Base-by-base conservation (phyloP, 2,888 invertebrate genomes). In the Mesochorus sp. region DNA sequence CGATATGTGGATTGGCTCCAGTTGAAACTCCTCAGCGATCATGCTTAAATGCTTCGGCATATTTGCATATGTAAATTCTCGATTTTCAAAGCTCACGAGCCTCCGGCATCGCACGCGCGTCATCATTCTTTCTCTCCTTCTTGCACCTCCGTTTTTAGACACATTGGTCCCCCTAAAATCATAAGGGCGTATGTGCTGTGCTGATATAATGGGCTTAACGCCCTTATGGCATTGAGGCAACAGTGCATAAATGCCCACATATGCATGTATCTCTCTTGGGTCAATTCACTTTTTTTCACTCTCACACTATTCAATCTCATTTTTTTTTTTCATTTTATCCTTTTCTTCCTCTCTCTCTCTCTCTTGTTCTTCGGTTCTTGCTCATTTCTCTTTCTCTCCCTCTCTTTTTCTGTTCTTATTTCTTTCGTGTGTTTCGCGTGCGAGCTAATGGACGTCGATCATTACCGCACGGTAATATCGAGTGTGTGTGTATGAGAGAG, bases 381-480 rank as follows among this genome's bases (percentile, higher is more conserved):
- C 55, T 44, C 42, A 12, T 55, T 49, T 37, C 28, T 64, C 51
- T 71, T 21, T 59, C 70, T 66, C 53, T 64, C 66, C 67, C 51
- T 66, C n/a, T n/a, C n/a, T n/a, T n/a, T n/a, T n/a, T n/a, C n/a
- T n/a, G n/a, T n/a, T n/a, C n/a, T n/a, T n/a, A n/a, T n/a, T 67
- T 55, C 53, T 31, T 66, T 62, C 57, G 47, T 24, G 44, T 42
- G 44, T 73, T 42, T 55, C 62, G 59, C 61, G 62, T 71, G 44
- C 67, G 67, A 77, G 79, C 80, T 87, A 87, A 87, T 86, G 85
- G 85, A 86, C 81, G 85, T 84, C 84, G 82, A 86, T 85, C 84
- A 84, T 85, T 83, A 83, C 72, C 72, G 79, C n/a, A n/a, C 64
- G 73, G 80, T 71, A 71, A 70, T 61, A 73, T 75, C 76, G 64